Conservation (phyloP, 2,888 invertebrate species). For the Orchesellides sinensis region DNA sequence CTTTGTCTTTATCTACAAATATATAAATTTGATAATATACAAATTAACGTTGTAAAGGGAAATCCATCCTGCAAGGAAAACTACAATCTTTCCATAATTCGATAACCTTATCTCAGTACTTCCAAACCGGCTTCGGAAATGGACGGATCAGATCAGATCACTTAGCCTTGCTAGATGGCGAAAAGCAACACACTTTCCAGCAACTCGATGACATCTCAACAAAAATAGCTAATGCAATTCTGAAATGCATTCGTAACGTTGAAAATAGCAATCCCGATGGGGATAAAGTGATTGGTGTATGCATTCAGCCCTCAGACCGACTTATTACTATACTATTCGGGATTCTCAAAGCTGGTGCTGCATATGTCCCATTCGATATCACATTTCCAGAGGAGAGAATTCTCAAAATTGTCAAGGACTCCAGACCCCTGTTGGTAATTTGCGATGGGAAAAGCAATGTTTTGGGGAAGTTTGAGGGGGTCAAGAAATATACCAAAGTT, state of each 20-base stretch:
- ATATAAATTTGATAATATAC: neutral
- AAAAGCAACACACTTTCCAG: slow-evolving; percentile 20
- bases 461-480: slow-evolving; percentile 61
- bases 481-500: slow-evolving; percentile 28
- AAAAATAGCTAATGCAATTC: slow-evolving; percentile 26
- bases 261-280: slow-evolving; percentile 81
- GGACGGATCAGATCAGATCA: neutral
- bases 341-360: slow-evolving; percentile 88
- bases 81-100: neutral
- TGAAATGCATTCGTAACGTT: neutral
- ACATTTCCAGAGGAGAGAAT: slow-evolving; percentile 85
- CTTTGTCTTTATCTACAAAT: too few relatives aligned
- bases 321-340: slow-evolving; percentile 84
- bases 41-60: neutral
- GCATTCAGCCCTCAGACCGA: slow-evolving; percentile 86
- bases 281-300: slow-evolving; percentile 86
- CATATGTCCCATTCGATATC: slow-evolving; percentile 90
- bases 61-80: slow-evolving; percentile 26
- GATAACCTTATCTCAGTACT: slow-evolving; percentile 33
- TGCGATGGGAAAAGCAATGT: slow-evolving; percentile 82
- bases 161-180: slow-evolving; percentile 36
- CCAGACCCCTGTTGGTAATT: slow-evolving; percentile 84
- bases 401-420: slow-evolving; percentile 86
- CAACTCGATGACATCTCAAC: slow-evolving; percentile 37
- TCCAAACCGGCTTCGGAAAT: slow-evolving; percentile 8